These are phyloP conservation scores for Creontiades dilutus DNA, from an alignment of 2,888 invertebrate genomes.

Conservation along the genomic window DNA sequence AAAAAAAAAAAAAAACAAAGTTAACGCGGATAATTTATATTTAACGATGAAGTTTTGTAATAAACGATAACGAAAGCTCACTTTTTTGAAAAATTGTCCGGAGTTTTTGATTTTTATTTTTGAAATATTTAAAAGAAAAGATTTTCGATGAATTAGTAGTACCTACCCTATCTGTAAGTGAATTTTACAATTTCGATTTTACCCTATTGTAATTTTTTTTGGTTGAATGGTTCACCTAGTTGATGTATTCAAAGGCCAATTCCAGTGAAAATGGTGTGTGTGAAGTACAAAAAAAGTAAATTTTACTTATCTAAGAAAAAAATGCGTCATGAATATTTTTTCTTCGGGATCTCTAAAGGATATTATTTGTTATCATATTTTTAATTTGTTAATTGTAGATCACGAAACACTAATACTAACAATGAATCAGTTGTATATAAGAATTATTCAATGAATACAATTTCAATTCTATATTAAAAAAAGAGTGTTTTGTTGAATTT, in stretches of 20 bases:
- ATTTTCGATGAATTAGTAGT: not conserved
- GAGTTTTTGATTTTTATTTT: not conserved
- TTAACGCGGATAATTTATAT: not conserved
- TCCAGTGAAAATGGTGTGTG: slow-evolving; percentile 1
- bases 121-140: not conserved
- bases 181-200: too few relatives aligned
- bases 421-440: slow-evolving; percentile 64
- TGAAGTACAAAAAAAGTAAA: slow-evolving; percentile 36
- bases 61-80: not conserved
- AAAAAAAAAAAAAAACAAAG: not conserved
- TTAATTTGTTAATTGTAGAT: slow-evolving; percentile 60
- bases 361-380: slow-evolving; percentile 58
- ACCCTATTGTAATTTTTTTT: too few relatives aligned
- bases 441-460: slow-evolving; percentile 68
- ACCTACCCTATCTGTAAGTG: not conserved
- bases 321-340: slow-evolving; percentile 4
- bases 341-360: slow-evolving; percentile 64
- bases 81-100: not conserved
- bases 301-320: not conserved
- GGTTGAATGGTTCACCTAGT: not conserved
- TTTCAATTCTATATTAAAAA: slow-evolving; percentile 68
- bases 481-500: not conserved
- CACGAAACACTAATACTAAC: slow-evolving; percentile 58
- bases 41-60: not conserved
- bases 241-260: not conserved